phyloP scores from a whole-genome alignment of 2,888 invertebrate genomes.

The Erebia ligea region DNA sequence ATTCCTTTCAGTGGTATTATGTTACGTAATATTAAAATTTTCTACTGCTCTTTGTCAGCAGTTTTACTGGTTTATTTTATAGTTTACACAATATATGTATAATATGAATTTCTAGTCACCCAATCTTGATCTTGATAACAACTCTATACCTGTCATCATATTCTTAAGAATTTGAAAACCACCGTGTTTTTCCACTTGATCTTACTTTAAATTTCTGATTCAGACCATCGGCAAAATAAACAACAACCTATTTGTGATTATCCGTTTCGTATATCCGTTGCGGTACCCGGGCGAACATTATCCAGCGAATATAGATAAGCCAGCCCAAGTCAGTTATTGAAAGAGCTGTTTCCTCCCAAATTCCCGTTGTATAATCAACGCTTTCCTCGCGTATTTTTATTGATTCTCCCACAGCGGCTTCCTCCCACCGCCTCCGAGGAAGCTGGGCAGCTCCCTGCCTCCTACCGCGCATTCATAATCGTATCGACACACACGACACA shows the following conservation, averaged over 20 bases:
- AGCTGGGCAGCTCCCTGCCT: slow-evolving; percentile 78
- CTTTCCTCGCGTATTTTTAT: slow-evolving; percentile 82
- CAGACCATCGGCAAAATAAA: background rate
- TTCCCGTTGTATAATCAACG: slow-evolving; percentile 81
- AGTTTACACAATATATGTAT: too few relatives aligned
- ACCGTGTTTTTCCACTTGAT: too few relatives aligned
- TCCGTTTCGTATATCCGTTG: background rate
- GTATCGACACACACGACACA: slow-evolving; percentile 75
- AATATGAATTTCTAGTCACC: too few relatives aligned
- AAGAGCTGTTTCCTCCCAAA: slow-evolving; percentile 70
- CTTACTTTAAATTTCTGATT: background rate
- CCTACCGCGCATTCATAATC: slow-evolving; percentile 83
- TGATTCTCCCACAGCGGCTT: slow-evolving; percentile 69
- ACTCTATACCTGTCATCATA: too few relatives aligned
- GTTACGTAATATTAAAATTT: slow-evolving; percentile 34
- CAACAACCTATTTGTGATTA: slow-evolving; percentile 7
- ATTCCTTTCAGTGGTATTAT: slow-evolving; percentile 26
- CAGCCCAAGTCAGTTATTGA: slow-evolving; percentile 63
- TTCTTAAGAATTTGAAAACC: too few relatives aligned
- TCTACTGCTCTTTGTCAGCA: slow-evolving; percentile 12
- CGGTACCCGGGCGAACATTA: slow-evolving; percentile 9
- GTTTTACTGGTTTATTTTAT: background rate
- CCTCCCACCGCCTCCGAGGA: slow-evolving; percentile 65
- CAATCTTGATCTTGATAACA: too few relatives aligned
- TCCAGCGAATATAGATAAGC: slow-evolving; percentile 45